Evolutionary conservation across 2,113 vertebrate species (phyloP).

Genomic region (Plectropomus leopardus): DNA sequence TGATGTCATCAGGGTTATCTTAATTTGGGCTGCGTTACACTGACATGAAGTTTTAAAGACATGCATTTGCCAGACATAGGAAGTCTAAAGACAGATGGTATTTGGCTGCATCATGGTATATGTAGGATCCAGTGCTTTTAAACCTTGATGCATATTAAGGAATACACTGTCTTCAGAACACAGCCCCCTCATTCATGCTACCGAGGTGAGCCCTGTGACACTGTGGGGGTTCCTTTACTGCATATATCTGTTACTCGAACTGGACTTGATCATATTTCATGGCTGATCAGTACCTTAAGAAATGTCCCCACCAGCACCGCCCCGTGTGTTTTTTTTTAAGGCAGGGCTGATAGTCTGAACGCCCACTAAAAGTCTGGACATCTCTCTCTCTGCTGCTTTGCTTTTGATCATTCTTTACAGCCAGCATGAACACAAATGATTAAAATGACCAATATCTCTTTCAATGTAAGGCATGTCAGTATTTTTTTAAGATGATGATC

Average conservation of each 20-base stretch:
- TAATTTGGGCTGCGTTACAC: too few species aligned
- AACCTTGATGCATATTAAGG: neutral
- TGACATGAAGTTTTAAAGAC: neutral
- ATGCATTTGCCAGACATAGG: neutral
- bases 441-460: neutral
- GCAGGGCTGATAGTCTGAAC: conserved; percentile 10
- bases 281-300: neutral
- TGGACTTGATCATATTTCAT: neutral
- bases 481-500: neutral
- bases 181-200: neutral
- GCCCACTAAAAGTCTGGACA: conserved; percentile 23
- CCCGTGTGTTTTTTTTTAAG: conserved; percentile 1
- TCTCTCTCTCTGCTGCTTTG: neutral
- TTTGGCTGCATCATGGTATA: neutral
- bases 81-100: neutral
- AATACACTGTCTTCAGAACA: neutral
- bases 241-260: neutral
- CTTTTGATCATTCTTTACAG: neutral
- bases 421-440: neutral
- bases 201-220: neutral
- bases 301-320: neutral
- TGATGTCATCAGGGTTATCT: too few species aligned
- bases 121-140: neutral
- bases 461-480: neutral
- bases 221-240: too few species aligned